Conservation (phyloP, 2,113 vertebrate species). For the Calypte anna region DNA sequence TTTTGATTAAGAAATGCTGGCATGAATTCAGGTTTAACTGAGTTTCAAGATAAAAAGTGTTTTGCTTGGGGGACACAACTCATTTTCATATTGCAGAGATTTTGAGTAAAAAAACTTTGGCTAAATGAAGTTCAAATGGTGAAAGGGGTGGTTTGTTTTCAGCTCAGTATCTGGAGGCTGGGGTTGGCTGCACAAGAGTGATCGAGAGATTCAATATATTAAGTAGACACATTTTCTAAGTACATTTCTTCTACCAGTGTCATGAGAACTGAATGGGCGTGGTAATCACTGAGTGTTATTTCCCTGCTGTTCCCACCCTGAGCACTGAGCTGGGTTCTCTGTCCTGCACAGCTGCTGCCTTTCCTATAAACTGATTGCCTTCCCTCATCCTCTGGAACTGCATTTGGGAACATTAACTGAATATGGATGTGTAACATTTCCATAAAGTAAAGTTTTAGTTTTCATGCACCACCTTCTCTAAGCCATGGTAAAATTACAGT, state of each 20-base stretch:
- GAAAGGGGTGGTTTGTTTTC: not conserved
- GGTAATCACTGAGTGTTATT: not conserved
- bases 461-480: not conserved
- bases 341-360: not conserved
- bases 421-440: not conserved
- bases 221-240: not conserved
- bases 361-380: not conserved
- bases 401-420: not conserved
- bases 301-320: not conserved
- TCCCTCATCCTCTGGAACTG: not conserved
- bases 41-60: not conserved
- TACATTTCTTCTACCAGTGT: not conserved
- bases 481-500: not conserved
- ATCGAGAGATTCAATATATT: not conserved
- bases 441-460: not conserved
- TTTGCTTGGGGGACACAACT: fast-evolving
- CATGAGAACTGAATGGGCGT: not conserved
- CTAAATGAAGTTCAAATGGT: not conserved
- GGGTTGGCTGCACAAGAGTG: not conserved
- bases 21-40: not conserved
- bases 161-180: not conserved
- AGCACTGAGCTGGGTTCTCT: not conserved
- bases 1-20: not conserved
- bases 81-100: not conserved
- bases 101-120: not conserved